These are phyloP conservation scores for Limnephilus marmoratus DNA, from an alignment of 2,888 invertebrate genomes.

Conservation along the genomic window DNA sequence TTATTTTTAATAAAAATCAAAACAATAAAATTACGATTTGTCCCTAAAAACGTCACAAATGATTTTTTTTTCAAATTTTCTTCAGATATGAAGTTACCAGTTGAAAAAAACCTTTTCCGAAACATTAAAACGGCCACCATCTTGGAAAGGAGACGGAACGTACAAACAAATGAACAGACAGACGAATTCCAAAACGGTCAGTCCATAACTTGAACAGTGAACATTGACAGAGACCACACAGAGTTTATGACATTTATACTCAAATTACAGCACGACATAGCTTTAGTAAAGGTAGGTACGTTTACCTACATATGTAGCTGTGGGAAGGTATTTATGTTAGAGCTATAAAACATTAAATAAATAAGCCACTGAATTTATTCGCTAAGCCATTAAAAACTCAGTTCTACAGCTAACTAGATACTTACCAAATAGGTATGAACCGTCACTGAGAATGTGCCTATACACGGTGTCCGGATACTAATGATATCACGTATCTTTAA, in stretches of 20 bases:
- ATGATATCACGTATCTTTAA: too few species aligned
- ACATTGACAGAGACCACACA: neutral
- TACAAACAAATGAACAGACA: too few species aligned
- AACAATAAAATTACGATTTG: too few species aligned
- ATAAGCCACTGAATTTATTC: conserved; percentile 13
- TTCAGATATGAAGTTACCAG: too few species aligned
- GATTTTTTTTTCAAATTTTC: too few species aligned
- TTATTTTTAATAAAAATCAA: too few species aligned
- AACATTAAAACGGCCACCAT: too few species aligned
- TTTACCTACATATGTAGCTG: neutral
- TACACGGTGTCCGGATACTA: neutral
- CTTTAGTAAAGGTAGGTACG: neutral
- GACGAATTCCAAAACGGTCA: too few species aligned
- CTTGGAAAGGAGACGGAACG: too few species aligned
- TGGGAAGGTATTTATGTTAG: neutral
- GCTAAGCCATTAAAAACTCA: neutral
- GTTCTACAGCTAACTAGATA: neutral
- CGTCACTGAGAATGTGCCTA: neutral
- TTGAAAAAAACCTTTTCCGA: too few species aligned
- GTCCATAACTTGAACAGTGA: too few species aligned
- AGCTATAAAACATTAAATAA: neutral
- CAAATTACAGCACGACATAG: neutral
- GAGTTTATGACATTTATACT: neutral
- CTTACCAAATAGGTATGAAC: neutral
- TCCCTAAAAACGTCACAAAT: too few species aligned